Percentiles rank a stretch among this genome's conserved stretches.
These are phyloP conservation scores for Lordiphosa fenestrarum DNA, from an alignment of 2,888 invertebrate genomes.

Conservation along the genomic window DNA sequence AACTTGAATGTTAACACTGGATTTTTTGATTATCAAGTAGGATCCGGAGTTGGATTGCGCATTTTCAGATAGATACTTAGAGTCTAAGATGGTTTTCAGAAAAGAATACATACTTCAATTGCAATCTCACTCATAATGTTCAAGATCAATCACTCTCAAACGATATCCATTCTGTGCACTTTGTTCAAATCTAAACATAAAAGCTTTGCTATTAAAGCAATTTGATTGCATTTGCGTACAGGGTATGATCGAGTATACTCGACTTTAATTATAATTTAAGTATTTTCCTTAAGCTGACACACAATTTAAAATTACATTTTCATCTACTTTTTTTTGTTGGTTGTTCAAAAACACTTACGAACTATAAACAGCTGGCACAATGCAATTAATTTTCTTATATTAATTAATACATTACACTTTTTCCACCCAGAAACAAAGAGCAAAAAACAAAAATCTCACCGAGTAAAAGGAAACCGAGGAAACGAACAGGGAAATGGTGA, in stretches of 20 bases:
- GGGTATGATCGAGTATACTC: background rate
- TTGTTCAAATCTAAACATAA: too few relatives aligned
- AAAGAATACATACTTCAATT: too few relatives aligned
- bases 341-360: conserved; percentile 17
- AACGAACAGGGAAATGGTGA: background rate
- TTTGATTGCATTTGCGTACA: too few relatives aligned
- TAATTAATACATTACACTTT: conserved; percentile 51
- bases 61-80: too few relatives aligned
- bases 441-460: conserved; percentile 2
- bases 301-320: background rate
- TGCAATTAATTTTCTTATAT: conserved; percentile 39
- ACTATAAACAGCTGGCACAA: conserved; percentile 28
- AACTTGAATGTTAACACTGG: too few relatives aligned
- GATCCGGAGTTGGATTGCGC: too few relatives aligned
- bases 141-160: too few relatives aligned
- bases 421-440: conserved; percentile 27
- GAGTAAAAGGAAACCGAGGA: background rate
- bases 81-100: too few relatives aligned
- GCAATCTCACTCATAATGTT: too few relatives aligned
- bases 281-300: background rate
- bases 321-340: conserved; percentile 4
- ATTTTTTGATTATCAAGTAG: too few relatives aligned
- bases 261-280: conserved; percentile 1
- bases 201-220: too few relatives aligned
- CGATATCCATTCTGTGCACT: too few relatives aligned